A percentile compares a stretch with the other conserved stretches of the same genome.
These are phyloP conservation scores for Microtus montanus DNA, from an alignment of 2,113 vertebrate genomes.

Conservation along the genomic window DNA sequence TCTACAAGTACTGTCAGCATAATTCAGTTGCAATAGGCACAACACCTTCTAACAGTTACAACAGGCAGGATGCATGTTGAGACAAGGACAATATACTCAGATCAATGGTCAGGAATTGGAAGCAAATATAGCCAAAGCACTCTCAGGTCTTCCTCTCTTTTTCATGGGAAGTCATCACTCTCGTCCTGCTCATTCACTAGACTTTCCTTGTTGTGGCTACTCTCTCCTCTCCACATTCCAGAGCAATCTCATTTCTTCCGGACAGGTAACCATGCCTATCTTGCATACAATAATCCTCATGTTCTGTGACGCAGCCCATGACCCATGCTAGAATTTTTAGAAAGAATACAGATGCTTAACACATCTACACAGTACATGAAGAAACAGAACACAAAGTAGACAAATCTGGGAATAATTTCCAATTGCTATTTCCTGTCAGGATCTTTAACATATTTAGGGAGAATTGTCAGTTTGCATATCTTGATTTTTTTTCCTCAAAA, in stretches of 20 bases:
- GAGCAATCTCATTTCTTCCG: too few species aligned
- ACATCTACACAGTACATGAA: neutral
- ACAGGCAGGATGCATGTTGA: neutral
- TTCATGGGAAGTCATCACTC: neutral
- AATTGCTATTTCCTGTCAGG: neutral
- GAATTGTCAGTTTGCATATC: neutral
- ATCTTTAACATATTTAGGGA: neutral
- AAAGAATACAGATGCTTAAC: neutral
- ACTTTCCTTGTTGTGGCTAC: neutral
- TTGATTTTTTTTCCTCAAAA: neutral
- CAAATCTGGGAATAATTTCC: too few species aligned
- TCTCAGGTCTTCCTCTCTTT: neutral
- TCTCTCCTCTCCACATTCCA: neutral
- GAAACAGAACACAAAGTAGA: neutral
- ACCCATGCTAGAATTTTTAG: neutral
- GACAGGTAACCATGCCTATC: neutral
- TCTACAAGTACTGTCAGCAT: neutral
- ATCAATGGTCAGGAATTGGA: neutral
- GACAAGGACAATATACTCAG: neutral
- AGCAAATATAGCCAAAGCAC: neutral
- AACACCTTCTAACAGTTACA: neutral
- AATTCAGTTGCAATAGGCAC: neutral
- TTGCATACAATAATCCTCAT: neutral
- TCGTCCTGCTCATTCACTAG: too few species aligned
- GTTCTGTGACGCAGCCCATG: neutral